Evolutionary conservation across 1,140 invertebrate genomes (phyloP).

Genomic region (Pantala flavescens): DNA sequence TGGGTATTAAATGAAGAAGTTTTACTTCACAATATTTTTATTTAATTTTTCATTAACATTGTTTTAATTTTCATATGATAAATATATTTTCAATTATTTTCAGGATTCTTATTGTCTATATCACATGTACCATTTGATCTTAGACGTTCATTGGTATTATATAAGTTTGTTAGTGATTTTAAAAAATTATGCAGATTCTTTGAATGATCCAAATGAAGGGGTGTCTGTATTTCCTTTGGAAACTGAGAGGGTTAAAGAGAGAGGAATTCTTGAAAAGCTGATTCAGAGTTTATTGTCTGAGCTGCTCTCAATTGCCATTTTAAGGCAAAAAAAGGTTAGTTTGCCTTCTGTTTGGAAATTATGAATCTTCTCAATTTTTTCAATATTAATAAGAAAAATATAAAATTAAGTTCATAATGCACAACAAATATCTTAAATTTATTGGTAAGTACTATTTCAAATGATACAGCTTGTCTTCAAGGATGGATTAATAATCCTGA

Average conservation of each 20-base stretch:
- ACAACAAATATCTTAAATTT: neutral
- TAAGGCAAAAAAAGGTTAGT: neutral
- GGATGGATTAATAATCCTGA: no score
- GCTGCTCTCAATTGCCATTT: neutral
- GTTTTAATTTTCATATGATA: no score
- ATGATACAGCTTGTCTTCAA: neutral
- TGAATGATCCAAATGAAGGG: neutral
- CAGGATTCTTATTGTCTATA: neutral
- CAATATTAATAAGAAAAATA: neutral
- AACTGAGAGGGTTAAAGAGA: neutral
- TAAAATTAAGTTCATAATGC: neutral
- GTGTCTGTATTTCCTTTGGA: neutral
- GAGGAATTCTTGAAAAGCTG: neutral
- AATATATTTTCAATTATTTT: neutral
- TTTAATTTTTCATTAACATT: no score
- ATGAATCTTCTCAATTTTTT: neutral
- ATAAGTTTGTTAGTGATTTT: neutral
- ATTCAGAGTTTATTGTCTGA: neutral
- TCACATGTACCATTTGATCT: neutral
- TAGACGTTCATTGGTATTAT: neutral
- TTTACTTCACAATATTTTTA: no score
- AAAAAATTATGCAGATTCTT: neutral
- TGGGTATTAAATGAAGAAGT: no score
- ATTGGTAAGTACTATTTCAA: neutral
- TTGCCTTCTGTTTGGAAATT: neutral